Percentiles rank a stretch among this genome's conserved stretches.
These are phyloP conservation scores for Pandemis heparana DNA, from an alignment of 2,888 invertebrate genomes.

Conservation along the genomic window DNA sequence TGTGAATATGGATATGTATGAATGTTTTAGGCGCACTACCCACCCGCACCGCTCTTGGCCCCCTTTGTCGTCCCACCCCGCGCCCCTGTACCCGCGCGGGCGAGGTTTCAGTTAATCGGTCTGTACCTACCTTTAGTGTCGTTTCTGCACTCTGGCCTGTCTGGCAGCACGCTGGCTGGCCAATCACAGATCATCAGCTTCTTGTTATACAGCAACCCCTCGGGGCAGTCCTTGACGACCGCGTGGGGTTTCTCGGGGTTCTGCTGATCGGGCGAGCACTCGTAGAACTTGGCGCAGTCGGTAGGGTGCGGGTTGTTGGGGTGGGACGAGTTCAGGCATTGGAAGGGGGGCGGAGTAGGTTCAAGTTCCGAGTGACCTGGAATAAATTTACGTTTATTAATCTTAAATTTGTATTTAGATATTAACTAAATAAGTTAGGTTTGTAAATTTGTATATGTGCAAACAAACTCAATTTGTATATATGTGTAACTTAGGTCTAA, in stretches of 20 bases:
- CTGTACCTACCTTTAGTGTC: slow-evolving; percentile 43
- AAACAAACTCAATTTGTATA: too few relatives aligned
- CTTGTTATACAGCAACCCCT: slow-evolving; percentile 89
- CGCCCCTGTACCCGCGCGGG: too few relatives aligned
- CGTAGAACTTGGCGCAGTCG: slow-evolving; percentile 89
- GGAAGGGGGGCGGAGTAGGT: slow-evolving; percentile 52
- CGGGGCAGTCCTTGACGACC: slow-evolving; percentile 88
- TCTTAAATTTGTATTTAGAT: too few relatives aligned
- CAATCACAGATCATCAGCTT: slow-evolving; percentile 87
- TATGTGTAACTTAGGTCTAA: too few relatives aligned
- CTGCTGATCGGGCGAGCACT: slow-evolving; percentile 83
- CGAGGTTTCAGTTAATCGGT: too few relatives aligned
- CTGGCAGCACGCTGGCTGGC: slow-evolving; percentile 82
- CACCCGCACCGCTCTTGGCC: too few relatives aligned
- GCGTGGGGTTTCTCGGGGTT: slow-evolving; percentile 70
- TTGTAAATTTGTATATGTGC: too few relatives aligned
- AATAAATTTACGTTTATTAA: too few relatives aligned
- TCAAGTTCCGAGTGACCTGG: slow-evolving; percentile 14
- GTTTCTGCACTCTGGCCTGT: slow-evolving; percentile 87
- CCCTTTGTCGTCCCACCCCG: too few relatives aligned
- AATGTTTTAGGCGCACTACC: too few relatives aligned
- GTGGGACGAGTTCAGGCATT: slow-evolving; percentile 75
- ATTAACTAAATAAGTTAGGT: too few relatives aligned
- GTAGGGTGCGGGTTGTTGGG: slow-evolving; percentile 87
- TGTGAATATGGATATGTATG: too few relatives aligned